Base-by-base conservation (phyloP, 2,888 invertebrate species). In the Pimpla rufipes region DNA sequence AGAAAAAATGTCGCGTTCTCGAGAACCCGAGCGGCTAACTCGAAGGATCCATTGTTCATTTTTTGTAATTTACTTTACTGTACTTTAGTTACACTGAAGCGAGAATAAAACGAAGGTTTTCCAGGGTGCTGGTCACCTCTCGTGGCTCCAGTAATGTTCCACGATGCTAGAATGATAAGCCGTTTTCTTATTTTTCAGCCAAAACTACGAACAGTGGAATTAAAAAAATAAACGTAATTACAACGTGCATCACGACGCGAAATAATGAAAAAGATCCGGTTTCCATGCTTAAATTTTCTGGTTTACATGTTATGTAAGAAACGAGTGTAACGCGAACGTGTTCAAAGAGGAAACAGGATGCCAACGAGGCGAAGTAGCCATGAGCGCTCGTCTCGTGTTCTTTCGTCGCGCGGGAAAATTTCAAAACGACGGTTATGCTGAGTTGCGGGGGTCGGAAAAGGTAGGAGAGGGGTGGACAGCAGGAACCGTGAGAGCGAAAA, bases 21-120 rank as follows among this genome's bases (percentile, higher is more conserved):
- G 37, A n/a, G 40, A 52, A 55, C 40, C 16, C 35, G 35, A 29
- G 55, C 23, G 45, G 66, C 66, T n/a, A 47, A 18, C 70, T 70
- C 37, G 70, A 40, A 55, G 68, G 13, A 40, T 37, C 59, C 59
- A 37, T 59, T 37, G 21, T 59, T 16, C 4, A 13, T 2, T 57
- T 21, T 21, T 21, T 55, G n/a, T n/a, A 1, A 42, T 64, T 50
- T 68, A 0, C 35, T 6, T 68, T 50, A 18, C 11, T 70, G 18
- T 55, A 40, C 21, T 55, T 37, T 21, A n/a, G n/a, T n/a, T n/a
- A 16, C 40, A 23, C n/a, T 16, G 18, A 62, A 55, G 21, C 40
- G 11, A 21, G 52, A 13, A 37, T 7, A 23, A 55, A 18, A 7
- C 23, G 23, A 23, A 55, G 18, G 6, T 21, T 55, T 50, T 37